Evolutionary conservation across 2,888 invertebrate species (phyloP), one percentile per base, ranked within the genome.

Genomic region (Lycocerus yunnanus): DNA sequence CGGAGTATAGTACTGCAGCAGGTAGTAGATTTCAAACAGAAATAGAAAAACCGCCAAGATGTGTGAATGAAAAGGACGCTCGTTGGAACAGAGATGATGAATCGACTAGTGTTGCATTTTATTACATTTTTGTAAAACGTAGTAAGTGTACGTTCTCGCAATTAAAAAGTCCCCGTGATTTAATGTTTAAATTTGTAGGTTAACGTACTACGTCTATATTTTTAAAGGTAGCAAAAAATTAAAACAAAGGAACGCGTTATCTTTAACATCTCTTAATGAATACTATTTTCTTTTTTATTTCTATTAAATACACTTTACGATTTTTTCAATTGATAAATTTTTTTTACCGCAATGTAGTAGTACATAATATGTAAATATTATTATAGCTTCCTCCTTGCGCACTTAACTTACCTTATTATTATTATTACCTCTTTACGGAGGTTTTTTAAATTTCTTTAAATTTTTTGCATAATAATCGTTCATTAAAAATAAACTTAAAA

Each of bases 81-180:
- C 14, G 27, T 61, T 16, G 60, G 66, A 21, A 24, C 20, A 43
- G 60, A 27, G 75, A 75, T 75, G 75, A 75, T 75, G 75, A 75
- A 75, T 75, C 72, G 75, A 75, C 72, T 72, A 58, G 66, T 59
- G 70, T 68, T 75, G 72, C 75, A 72, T 75, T 75, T 63, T 69
- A 66, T 72, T 68, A 69, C 69, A 43, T 66, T 20, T 59, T 75
- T 61, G 75, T 72, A 75, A 43, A 43, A 65, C 68, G 74, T 74
- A 74, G 74, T 74, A 74, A 74, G 70, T 70, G 43, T 63, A 63
- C 61, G 61, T 16, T 63, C 18, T 43, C 43, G 20, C 61, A 63
- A 63, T 63, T 63, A 63, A 63, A 43, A 16, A 63, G 61, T 63
- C 20, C 9, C 18, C 20, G 18, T 63, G 61, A 63, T 63, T 63